A percentile compares a stretch with the other conserved stretches of the same genome.
Evolutionary conservation across 2,888 invertebrate species (phyloP).

Genomic region (Busseola fusca): DNA sequence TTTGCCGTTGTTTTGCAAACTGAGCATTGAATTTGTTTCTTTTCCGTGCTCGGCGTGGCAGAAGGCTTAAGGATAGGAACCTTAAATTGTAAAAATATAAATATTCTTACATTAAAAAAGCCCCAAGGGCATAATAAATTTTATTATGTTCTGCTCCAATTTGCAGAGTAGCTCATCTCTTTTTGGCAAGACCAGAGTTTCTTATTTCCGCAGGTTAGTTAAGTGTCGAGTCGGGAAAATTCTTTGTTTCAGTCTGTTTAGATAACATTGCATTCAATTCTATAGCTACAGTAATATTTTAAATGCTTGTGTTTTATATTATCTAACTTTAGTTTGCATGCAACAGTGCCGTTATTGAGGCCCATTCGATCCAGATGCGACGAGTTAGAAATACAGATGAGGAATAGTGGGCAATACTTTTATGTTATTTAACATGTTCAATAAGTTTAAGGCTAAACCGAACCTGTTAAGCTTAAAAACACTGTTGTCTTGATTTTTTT

Average conservation of each 20-base stretch:
- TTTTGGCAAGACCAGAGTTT: neutral
- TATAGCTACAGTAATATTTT: neutral
- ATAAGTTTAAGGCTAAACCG: slow-evolving; percentile 23
- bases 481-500: neutral
- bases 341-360: slow-evolving; percentile 17
- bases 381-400: slow-evolving; percentile 47
- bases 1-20: slow-evolving; percentile 40
- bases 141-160: neutral
- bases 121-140: neutral
- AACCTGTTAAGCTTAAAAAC: neutral
- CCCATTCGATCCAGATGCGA: slow-evolving; percentile 51
- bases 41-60: slow-evolving; percentile 14
- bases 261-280: neutral
- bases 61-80: slow-evolving; percentile 26
- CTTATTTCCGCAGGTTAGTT: neutral
- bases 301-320: slow-evolving; percentile 32
- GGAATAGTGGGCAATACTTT: slow-evolving; percentile 12
- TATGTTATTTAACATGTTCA: slow-evolving; percentile 30
- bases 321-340: slow-evolving; percentile 49
- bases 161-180: neutral
- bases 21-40: slow-evolving; percentile 36
- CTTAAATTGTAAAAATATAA: slow-evolving; percentile 30
- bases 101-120: slow-evolving; percentile 2
- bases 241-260: neutral
- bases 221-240: neutral